Percentiles rank a stretch among this genome's conserved stretches.
phyloP scores from a whole-genome alignment of 2,888 invertebrate species.

The Elaeidobius kamerunicus region DNA sequence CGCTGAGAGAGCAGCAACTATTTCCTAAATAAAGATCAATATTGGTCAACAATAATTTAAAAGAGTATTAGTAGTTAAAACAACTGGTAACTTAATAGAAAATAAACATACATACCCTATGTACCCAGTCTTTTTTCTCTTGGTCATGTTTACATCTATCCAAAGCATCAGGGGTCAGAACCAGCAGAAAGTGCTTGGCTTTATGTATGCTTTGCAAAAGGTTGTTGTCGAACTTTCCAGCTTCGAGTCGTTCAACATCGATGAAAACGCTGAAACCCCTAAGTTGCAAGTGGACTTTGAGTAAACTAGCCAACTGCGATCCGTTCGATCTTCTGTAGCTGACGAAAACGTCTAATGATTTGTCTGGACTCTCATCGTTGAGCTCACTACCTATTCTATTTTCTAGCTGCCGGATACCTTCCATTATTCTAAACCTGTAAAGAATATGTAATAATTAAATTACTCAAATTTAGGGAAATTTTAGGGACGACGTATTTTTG shows the following conservation, averaged over 20 bases:
- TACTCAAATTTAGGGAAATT: too few species aligned
- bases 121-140: slow-evolving; percentile 99
- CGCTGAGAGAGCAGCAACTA: too few species aligned
- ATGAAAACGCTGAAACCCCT: slow-evolving; percentile 96
- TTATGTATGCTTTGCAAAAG: slow-evolving; percentile 94
- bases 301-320: slow-evolving; percentile 89
- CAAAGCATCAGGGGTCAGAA: slow-evolving; percentile 91
- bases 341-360: slow-evolving; percentile 95
- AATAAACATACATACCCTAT: slow-evolving; percentile 68
- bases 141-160: slow-evolving; percentile 90
- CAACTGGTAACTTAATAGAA: too few species aligned
- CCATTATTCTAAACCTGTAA: slow-evolving; percentile 81
- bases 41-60: too few species aligned
- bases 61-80: too few species aligned
- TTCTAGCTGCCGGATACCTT: slow-evolving; percentile 75
- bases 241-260: slow-evolving; percentile 95
- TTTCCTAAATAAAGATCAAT: slow-evolving; percentile 12
- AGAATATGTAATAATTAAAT: too few species aligned
- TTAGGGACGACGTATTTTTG: too few species aligned
- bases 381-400: slow-evolving; percentile 57
- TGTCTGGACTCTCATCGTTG: slow-evolving; percentile 78
- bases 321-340: slow-evolving; percentile 97
- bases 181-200: slow-evolving; percentile 94
- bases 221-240: slow-evolving; percentile 98
- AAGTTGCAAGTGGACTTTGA: slow-evolving; percentile 95